These are phyloP conservation scores for Pediacus dermestoides DNA, from an alignment of 2,888 invertebrate genomes.

Conservation along the genomic window DNA sequence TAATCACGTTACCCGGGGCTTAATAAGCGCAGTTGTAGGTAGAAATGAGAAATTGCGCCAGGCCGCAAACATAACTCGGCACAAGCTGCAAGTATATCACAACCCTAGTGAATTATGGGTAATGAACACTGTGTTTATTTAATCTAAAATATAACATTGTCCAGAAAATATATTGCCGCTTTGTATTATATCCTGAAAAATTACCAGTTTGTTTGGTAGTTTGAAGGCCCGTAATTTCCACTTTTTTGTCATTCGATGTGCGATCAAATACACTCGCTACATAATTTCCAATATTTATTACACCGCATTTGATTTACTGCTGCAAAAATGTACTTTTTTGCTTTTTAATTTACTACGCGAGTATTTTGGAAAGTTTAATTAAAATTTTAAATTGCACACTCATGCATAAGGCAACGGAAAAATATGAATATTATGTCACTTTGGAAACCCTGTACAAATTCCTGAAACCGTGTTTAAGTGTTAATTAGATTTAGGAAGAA, in stretches of 20 bases:
- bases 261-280: constrained; percentile 3
- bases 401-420: no score
- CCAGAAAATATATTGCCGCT: constrained; percentile 35
- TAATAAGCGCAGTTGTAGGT: constrained; percentile 49
- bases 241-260: constrained; percentile 1
- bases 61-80: constrained; percentile 46
- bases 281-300: not conserved
- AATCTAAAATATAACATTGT: constrained; percentile 44
- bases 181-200: constrained; percentile 34
- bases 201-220: constrained; percentile 21
- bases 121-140: constrained; percentile 50
- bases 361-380: constrained; percentile 1
- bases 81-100: constrained; percentile 46
- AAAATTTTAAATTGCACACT: constrained; percentile 1
- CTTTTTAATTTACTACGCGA: not conserved
- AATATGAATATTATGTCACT: no score
- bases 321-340: constrained; percentile 2
- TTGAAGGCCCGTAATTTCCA: not conserved
- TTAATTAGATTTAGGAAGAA: no score
- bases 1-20: constrained; percentile 46
- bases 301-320: constrained; percentile 1
- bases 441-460: no score
- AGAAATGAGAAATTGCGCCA: constrained; percentile 47
- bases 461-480: no score
- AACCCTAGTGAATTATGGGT: constrained; percentile 45